Conservation (phyloP, 2,113 vertebrate species). For the Tenebrosternarchus preto region DNA sequence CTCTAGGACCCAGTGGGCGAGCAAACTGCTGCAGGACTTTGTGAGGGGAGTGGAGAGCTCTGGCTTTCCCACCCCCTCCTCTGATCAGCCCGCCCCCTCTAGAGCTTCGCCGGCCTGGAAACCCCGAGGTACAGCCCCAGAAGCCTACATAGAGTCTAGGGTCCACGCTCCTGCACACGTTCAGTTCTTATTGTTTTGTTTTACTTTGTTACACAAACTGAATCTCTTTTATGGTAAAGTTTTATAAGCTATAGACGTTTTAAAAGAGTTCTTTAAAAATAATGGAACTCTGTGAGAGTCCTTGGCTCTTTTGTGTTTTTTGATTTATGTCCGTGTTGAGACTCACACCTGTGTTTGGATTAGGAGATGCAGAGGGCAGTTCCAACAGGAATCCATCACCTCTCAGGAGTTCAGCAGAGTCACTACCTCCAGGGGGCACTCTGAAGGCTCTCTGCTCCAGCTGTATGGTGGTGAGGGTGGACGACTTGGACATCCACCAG, state of each 20-base stretch:
- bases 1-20: constrained; percentile 86
- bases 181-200: background rate
- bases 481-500: constrained; percentile 95
- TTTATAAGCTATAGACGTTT: too few relatives aligned
- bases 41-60: constrained; percentile 77
- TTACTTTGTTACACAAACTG: background rate
- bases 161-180: background rate
- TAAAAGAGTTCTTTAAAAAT: too few relatives aligned
- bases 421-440: constrained; percentile 51
- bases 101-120: constrained; percentile 73
- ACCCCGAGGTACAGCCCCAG: constrained; percentile 52
- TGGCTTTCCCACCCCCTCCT: constrained; percentile 64
- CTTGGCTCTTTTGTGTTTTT: too few relatives aligned
- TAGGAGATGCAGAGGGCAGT: constrained; percentile 62
- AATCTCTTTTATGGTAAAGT: too few relatives aligned
- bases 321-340: background rate
- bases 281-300: too few relatives aligned
- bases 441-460: constrained; percentile 90
- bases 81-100: constrained; percentile 47
- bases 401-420: constrained; percentile 2
- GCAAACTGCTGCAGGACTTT: constrained; percentile 85
- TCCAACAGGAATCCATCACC: constrained; percentile 61
- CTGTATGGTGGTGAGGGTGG: constrained; percentile 86
- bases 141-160: background rate
- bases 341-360: background rate